Percentiles rank a stretch among this genome's conserved stretches.
phyloP scores from a whole-genome alignment of 1,140 invertebrate genomes.

The Aphidius gifuensis region DNA sequence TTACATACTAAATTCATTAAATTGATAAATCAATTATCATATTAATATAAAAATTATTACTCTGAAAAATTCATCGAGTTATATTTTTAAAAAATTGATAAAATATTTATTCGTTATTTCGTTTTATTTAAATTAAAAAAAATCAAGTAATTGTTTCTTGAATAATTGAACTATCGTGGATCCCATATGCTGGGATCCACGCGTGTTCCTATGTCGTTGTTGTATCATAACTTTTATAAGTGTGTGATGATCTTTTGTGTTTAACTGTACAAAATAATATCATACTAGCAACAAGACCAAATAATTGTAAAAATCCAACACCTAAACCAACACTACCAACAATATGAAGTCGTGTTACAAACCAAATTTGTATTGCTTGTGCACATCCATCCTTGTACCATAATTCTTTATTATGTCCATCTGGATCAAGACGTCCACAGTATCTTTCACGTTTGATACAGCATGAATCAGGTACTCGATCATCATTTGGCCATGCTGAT shows the following conservation, averaged over 20 bases:
- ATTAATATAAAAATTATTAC: too few species aligned
- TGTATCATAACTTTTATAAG: constrained; percentile 67
- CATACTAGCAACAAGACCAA: constrained; percentile 74
- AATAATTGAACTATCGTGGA: constrained; percentile 27
- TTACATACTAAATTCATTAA: too few species aligned
- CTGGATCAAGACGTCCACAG: constrained; percentile 44
- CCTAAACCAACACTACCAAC: constrained; percentile 68
- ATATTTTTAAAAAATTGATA: too few species aligned
- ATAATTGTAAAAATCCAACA: constrained; percentile 69
- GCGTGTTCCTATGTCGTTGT: constrained; percentile 53
- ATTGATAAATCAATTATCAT: too few species aligned
- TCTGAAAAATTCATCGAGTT: too few species aligned
- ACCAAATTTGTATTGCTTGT: constrained; percentile 65
- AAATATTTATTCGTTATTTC: too few species aligned
- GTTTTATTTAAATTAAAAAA: not conserved
- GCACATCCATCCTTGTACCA: constrained; percentile 71
- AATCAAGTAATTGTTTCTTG: constrained; percentile 27
- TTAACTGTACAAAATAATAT: constrained; percentile 73
- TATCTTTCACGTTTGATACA: constrained; percentile 61
- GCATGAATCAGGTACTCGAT: constrained; percentile 77
- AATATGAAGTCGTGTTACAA: constrained; percentile 67
- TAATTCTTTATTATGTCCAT: constrained; percentile 57
- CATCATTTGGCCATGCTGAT: constrained; percentile 70
- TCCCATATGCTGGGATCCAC: constrained; percentile 32
- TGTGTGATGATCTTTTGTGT: constrained; percentile 66